These are phyloP conservation scores for Oryzias dopingdopingensis DNA, from an alignment of 2,797 vertebrate genomes.

Conservation along the genomic window DNA sequence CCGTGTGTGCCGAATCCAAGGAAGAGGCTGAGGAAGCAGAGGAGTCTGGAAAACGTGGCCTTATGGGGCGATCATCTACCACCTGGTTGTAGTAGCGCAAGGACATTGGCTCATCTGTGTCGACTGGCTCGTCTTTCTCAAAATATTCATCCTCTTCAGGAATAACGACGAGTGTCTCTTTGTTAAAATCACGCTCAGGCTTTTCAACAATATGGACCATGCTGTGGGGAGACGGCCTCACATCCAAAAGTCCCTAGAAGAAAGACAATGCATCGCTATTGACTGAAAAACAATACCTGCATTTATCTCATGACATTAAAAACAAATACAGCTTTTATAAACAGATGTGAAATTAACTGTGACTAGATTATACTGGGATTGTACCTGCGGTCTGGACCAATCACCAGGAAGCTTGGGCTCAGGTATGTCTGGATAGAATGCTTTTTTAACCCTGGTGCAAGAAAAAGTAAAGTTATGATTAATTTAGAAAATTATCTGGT, in stretches of 20 bases:
- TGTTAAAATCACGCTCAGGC: constrained; percentile 67
- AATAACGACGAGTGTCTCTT: constrained; percentile 72
- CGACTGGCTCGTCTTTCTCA: constrained; percentile 57
- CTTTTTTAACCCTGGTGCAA: constrained; percentile 89
- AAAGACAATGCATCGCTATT: background rate
- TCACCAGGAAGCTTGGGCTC: constrained; percentile 85
- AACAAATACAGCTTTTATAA: background rate
- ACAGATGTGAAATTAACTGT: background rate
- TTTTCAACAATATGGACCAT: constrained; percentile 88
- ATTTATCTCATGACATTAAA: too few relatives aligned
- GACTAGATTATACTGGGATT: constrained; percentile 9
- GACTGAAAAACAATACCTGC: background rate
- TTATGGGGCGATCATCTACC: constrained; percentile 78
- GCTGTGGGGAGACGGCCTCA: constrained; percentile 88
- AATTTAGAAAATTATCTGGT: background rate
- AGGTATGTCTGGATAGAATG: constrained; percentile 95
- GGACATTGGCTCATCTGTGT: constrained; percentile 72
- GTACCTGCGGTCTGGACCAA: constrained; percentile 74
- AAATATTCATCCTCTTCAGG: constrained; percentile 74
- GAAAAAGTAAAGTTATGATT: constrained; percentile 11
- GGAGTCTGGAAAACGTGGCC: constrained; percentile 67
- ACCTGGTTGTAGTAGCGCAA: constrained; percentile 79
- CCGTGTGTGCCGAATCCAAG: constrained; percentile 76
- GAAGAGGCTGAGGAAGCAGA: constrained; percentile 78
- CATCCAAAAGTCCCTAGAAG: constrained; percentile 81